These are phyloP conservation scores for Pica pica DNA, from an alignment of 2,113 vertebrate genomes.

Conservation along the genomic window DNA sequence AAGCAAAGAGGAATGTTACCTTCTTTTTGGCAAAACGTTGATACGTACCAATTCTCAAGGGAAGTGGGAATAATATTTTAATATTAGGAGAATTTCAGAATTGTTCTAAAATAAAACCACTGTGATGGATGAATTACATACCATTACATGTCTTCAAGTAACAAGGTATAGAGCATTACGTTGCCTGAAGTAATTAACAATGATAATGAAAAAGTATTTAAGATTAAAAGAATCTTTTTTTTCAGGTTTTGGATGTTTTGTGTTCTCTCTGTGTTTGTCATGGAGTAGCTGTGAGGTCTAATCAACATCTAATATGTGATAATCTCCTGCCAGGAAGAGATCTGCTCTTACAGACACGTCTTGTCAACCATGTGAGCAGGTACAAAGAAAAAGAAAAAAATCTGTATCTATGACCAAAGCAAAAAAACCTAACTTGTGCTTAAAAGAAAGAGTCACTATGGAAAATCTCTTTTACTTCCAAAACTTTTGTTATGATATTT, in stretches of 20 bases:
- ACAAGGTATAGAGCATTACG: background rate
- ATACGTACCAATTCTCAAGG: background rate
- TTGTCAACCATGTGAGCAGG: slow-evolving; percentile 95
- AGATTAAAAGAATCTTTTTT: background rate
- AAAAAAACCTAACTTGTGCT: background rate
- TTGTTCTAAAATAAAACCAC: background rate
- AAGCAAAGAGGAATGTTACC: background rate
- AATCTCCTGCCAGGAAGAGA: slow-evolving; percentile 93
- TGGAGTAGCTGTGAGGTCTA: slow-evolving; percentile 92
- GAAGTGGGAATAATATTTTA: background rate
- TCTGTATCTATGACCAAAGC: background rate
- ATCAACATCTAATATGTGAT: slow-evolving; percentile 96
- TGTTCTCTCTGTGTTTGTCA: slow-evolving; percentile 96
- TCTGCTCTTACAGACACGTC: slow-evolving; percentile 88
- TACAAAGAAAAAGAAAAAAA: slow-evolving; percentile 45
- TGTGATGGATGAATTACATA: background rate
- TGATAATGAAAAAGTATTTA: background rate
- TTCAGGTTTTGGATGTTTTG: slow-evolving; percentile 90
- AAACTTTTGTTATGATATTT: background rate
- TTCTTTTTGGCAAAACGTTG: background rate
- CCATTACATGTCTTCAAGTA: background rate
- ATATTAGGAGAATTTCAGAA: background rate
- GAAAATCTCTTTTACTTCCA: background rate
- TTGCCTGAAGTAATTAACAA: background rate
- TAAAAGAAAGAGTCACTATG: background rate